Conservation (phyloP, 2,113 vertebrate genomes). For the Brachyistius frenatus region DNA sequence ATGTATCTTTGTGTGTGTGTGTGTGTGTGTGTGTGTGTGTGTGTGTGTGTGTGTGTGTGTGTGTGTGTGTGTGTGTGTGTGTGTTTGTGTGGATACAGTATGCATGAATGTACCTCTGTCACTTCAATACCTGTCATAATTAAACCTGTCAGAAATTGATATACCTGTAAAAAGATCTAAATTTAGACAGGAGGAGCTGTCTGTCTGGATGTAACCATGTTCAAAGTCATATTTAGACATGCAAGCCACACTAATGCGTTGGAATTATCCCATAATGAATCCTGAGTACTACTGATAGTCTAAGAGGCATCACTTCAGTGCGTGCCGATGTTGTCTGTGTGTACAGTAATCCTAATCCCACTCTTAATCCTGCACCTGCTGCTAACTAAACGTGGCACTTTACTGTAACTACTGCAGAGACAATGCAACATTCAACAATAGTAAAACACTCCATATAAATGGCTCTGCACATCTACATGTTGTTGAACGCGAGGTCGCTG, state of each 20-base stretch:
- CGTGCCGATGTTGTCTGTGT: constrained; percentile 23
- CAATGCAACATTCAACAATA: not conserved
- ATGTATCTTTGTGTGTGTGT: constrained; percentile 63
- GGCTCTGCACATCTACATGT: not conserved
- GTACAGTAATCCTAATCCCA: constrained; percentile 57
- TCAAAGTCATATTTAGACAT: constrained; percentile 65
- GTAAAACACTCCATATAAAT: not conserved
- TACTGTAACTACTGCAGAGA: not conserved
- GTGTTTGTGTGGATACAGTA: constrained; percentile 1
- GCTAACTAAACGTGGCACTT: not conserved
- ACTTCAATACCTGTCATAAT: constrained; percentile 69
- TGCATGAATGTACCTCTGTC: constrained; percentile 40
- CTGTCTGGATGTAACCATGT: constrained; percentile 44
- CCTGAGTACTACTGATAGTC: constrained; percentile 58
- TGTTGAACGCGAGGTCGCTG: not conserved
- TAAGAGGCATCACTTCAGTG: constrained; percentile 28
- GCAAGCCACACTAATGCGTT: constrained; percentile 59
- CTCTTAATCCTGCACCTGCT: constrained; percentile 51
- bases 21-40: not conserved
- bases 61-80: constrained; percentile 24
- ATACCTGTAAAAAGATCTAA: constrained; percentile 46
- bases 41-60: not conserved
- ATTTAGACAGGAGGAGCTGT: constrained; percentile 18
- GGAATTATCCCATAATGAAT: constrained; percentile 75
- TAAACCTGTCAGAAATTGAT: constrained; percentile 68